Evolutionary conservation across 64 coral and sea anemone species (phyloP).

Genomic region (Pocillopora verrucosa): DNA sequence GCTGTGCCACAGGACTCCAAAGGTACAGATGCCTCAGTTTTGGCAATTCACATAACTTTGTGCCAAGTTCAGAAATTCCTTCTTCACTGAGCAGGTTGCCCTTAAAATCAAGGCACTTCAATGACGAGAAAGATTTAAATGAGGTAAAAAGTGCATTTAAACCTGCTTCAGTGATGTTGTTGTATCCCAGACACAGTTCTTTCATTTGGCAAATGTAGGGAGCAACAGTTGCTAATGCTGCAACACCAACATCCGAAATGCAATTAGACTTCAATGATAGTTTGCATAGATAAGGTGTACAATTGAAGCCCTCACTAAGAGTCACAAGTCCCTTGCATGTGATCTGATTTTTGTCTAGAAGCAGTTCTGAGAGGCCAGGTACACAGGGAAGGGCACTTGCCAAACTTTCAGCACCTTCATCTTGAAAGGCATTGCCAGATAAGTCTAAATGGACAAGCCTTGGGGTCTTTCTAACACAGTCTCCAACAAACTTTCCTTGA

Average conservation of each 20-base stretch:
- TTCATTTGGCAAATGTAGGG: constrained; percentile 3
- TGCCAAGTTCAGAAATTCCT: constrained; percentile 17
- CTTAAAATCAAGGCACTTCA: constrained; percentile 47
- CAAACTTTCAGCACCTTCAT: constrained; percentile 41
- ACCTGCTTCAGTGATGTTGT: constrained; percentile 39
- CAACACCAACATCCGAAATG: constrained; percentile 44
- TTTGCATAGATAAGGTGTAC: constrained; percentile 11
- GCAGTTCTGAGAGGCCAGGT: constrained; percentile 30
- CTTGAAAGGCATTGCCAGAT: constrained; percentile 58
- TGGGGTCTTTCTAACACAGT: constrained; percentile 23
- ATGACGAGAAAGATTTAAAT: neutral
- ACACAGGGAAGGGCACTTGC: constrained; percentile 34
- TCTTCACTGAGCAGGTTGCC: constrained; percentile 45
- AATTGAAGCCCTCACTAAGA: constrained; percentile 43
- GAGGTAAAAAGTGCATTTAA: constrained; percentile 18
- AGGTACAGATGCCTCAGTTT: constrained; percentile 38
- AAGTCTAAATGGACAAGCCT: constrained; percentile 33
- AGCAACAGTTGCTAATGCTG: constrained; percentile 8
- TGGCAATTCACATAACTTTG: constrained; percentile 5
- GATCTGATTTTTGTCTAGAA: constrained; percentile 53
- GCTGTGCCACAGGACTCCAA: constrained; percentile 35
- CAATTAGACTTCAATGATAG: constrained; percentile 50
- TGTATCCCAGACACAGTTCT: constrained; percentile 42
- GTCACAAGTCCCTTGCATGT: constrained; percentile 35
- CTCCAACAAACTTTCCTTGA: constrained; percentile 36